phyloP scores from a whole-genome alignment of 2,113 vertebrate genomes.

The Pholis gunnellus region DNA sequence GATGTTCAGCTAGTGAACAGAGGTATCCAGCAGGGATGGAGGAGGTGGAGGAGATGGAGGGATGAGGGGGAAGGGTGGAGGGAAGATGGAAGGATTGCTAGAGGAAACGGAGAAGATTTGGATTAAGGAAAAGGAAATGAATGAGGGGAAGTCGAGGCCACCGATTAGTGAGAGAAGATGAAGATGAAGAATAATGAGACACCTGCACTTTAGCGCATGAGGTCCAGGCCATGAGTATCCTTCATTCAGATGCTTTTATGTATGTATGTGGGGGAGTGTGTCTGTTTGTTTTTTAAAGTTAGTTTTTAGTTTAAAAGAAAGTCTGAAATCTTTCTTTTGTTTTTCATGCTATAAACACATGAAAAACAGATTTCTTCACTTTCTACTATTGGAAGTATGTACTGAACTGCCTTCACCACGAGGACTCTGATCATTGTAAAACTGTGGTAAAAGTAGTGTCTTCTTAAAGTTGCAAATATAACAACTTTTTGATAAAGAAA shows the following conservation, averaged over 20 bases:
- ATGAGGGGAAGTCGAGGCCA: slow-evolving; percentile 2
- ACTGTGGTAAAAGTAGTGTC: neutral
- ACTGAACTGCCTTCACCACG: neutral
- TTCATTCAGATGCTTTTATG: neutral
- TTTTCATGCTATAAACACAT: neutral
- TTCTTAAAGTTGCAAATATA: neutral
- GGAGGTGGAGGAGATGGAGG: slow-evolving; percentile 53
- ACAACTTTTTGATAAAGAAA: neutral
- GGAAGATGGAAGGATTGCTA: slow-evolving; percentile 48
- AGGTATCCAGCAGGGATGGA: slow-evolving; percentile 61
- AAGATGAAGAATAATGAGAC: slow-evolving; percentile 15
- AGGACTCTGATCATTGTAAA: neutral
- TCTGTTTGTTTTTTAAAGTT: neutral
- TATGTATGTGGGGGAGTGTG: neutral
- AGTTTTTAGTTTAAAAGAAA: neutral
- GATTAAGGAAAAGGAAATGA: slow-evolving; percentile 34
- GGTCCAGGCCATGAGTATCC: slow-evolving; percentile 1
- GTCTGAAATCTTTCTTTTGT: neutral
- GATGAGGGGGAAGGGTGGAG: slow-evolving; percentile 54
- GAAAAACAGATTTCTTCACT: neutral
- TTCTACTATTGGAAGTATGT: neutral
- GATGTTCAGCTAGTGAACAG: slow-evolving; percentile 56
- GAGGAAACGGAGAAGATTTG: slow-evolving; percentile 62
- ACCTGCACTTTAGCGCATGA: neutral
- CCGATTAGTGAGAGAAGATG: slow-evolving; percentile 35